Evolutionary conservation across 2,797 vertebrate genomes (phyloP).

Genomic region (Cichlasoma orientale): DNA sequence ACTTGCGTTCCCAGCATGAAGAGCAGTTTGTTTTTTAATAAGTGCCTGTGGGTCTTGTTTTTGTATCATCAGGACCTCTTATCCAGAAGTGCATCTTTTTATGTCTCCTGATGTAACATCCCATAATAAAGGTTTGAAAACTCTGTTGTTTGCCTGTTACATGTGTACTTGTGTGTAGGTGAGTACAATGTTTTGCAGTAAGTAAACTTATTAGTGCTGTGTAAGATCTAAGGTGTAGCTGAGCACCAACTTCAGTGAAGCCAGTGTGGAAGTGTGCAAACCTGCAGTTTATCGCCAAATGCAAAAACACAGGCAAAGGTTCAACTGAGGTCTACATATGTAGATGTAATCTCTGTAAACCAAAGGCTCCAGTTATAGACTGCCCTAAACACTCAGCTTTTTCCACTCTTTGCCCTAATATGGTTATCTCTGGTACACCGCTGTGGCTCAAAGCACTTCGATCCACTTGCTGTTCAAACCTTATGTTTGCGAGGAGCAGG

Average conservation of each 20-base stretch:
- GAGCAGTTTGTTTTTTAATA: slow-evolving; percentile 52
- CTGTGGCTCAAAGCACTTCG: neutral
- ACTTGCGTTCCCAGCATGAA: slow-evolving; percentile 46
- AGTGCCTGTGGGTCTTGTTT: slow-evolving; percentile 76
- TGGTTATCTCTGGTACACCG: neutral
- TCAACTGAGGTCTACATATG: neutral
- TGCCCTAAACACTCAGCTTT: neutral
- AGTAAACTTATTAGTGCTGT: neutral
- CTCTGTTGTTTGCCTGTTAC: neutral
- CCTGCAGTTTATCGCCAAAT: too few relatives aligned
- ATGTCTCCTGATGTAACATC: slow-evolving; percentile 40
- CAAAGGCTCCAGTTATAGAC: accelerated
- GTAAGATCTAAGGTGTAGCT: neutral
- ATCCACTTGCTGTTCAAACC: neutral
- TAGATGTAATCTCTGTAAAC: accelerated
- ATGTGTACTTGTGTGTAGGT: neutral
- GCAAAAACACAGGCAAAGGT: neutral
- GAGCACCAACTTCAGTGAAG: neutral
- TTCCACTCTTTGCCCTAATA: neutral
- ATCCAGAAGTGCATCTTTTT: slow-evolving; percentile 43
- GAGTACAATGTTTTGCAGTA: neutral
- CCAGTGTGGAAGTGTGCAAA: neutral
- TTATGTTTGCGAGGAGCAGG: too few relatives aligned
- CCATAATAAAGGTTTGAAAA: slow-evolving; percentile 63
- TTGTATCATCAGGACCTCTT: slow-evolving; percentile 49